phyloP scores from a whole-genome alignment of 2,113 vertebrate species.

The Cebus imitator region DNA sequence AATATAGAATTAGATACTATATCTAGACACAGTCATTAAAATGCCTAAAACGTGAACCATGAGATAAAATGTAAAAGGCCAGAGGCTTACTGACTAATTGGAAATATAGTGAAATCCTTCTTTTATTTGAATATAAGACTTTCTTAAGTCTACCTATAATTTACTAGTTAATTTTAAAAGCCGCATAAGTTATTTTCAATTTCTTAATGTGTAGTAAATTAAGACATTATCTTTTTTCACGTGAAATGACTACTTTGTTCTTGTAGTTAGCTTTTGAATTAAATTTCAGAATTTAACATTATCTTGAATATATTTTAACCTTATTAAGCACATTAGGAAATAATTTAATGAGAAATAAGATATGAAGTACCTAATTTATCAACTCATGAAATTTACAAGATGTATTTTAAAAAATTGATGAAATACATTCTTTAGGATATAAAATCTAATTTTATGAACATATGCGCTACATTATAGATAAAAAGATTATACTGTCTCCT shows the following conservation, averaged over 20 bases:
- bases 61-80: background rate
- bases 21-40: background rate
- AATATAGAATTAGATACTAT: background rate
- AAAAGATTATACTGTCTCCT: background rate
- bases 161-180: background rate
- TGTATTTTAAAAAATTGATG: background rate
- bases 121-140: background rate
- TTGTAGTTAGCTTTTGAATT: background rate
- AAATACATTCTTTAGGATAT: background rate
- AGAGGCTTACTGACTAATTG: background rate
- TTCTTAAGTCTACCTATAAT: background rate
- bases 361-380: background rate
- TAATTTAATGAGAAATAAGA: background rate
- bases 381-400: background rate
- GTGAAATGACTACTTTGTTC: background rate
- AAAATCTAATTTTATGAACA: background rate
- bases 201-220: background rate
- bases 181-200: background rate
- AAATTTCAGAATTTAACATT: background rate
- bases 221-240: background rate
- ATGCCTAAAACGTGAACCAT: background rate
- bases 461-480: background rate
- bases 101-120: background rate
- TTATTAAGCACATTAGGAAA: background rate
- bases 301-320: background rate